Percentiles rank a stretch among this genome's conserved stretches.
Evolutionary conservation across 2,888 invertebrate genomes (phyloP).

Genomic region (Dioctria rufipes): DNA sequence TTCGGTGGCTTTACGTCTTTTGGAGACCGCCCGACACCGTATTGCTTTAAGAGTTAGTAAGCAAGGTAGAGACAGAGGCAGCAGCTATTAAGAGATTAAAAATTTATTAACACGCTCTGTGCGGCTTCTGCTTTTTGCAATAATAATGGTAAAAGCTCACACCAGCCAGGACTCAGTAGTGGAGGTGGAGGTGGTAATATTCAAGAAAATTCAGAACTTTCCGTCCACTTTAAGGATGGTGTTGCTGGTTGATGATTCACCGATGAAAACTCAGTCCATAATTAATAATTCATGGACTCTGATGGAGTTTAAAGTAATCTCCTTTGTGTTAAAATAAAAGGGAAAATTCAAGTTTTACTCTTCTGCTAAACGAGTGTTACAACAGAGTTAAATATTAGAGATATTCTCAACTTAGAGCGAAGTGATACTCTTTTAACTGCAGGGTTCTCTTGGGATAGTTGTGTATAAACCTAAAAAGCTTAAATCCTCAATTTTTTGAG

Average conservation of each 20-base stretch:
- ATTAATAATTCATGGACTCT: constrained; percentile 55
- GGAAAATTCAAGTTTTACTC: too few relatives aligned
- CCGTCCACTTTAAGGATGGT: constrained; percentile 7
- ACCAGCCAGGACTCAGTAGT: background rate
- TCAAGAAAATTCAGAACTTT: constrained; percentile 24
- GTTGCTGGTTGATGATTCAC: constrained; percentile 30
- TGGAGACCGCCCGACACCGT: too few relatives aligned
- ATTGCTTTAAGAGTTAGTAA: too few relatives aligned
- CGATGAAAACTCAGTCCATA: constrained; percentile 47
- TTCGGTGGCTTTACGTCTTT: constrained; percentile 17
- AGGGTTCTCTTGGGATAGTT: too few relatives aligned
- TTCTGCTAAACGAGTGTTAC: too few relatives aligned
- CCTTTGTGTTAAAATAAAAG: too few relatives aligned
- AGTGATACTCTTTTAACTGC: too few relatives aligned
- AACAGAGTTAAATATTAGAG: too few relatives aligned
- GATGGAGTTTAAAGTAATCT: constrained; percentile 55
- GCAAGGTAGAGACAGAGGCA: background rate
- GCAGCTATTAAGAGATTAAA: constrained; percentile 57
- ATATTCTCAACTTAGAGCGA: too few relatives aligned
- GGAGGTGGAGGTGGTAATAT: constrained; percentile 1
- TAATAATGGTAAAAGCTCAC: constrained; percentile 55
- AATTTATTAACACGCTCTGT: constrained; percentile 54
- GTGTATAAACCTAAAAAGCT: too few relatives aligned
- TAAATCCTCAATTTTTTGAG: too few relatives aligned
- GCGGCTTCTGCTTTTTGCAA: constrained; percentile 35